Percentiles rank a stretch among this genome's conserved stretches.
Conservation (phyloP, 53 echinoderm and acorn worm genomes). For the Glandiceps talaboti region DNA sequence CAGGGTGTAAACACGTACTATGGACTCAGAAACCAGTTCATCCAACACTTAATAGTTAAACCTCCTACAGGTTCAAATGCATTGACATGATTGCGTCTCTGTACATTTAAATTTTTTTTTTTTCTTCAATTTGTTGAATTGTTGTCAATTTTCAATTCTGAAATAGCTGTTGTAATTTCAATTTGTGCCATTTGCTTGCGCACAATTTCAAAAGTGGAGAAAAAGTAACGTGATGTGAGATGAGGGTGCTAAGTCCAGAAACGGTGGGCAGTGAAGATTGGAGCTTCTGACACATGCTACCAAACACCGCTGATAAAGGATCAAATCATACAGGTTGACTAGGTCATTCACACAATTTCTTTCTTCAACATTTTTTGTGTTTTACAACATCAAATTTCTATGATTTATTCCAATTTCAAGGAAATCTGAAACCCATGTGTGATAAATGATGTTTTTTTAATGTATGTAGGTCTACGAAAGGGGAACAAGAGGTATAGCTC, state of each 20-base stretch:
- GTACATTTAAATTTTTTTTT: no score
- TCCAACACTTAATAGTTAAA: neutral
- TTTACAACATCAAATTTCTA: neutral
- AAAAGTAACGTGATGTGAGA: neutral
- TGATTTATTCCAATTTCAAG: neutral
- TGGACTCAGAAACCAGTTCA: neutral
- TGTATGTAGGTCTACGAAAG: slow-evolving; percentile 62
- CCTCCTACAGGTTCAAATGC: neutral
- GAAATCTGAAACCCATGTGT: neutral
- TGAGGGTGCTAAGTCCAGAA: neutral
- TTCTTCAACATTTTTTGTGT: neutral
- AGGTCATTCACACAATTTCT: neutral
- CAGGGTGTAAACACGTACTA: neutral
- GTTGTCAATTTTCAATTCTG: neutral
- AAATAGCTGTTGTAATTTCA: neutral
- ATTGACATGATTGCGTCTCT: neutral
- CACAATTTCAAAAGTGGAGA: neutral
- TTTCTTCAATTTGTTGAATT: neutral
- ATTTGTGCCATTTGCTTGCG: neutral
- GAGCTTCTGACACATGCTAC: neutral
- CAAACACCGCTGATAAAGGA: neutral
- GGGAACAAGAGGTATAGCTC: slow-evolving; percentile 59
- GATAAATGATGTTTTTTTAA: neutral
- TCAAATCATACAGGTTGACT: neutral
- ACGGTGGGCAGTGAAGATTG: neutral